Base-by-base conservation (phyloP, 1,140 invertebrate species). In the Drosophila arizonae region DNA sequence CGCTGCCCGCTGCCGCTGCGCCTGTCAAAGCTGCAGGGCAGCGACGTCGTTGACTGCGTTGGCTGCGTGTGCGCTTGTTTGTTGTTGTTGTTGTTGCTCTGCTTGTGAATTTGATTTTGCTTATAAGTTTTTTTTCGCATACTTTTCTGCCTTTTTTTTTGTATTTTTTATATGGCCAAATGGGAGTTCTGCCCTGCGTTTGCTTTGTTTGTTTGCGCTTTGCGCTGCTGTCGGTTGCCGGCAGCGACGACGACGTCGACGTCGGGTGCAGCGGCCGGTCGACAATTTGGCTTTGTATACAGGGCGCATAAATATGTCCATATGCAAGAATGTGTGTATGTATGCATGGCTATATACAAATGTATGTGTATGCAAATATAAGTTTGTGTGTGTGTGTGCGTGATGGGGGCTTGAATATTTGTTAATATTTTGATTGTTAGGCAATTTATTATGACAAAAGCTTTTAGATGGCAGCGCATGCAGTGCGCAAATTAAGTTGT, bases 71-170 rank as follows among this genome's bases (percentile, higher is more conserved):
- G 52, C 64, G 66, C 57, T 68, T 66, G 58, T 62, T 57, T 77
- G 71, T 43, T 60, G 75, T 66, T 67, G 60, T 33, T 33, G n/a
- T 62, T 76, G 62, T 58, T 58, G 69, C 54, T 57, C 45, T 68
- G 39, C 61, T 77, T 78, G 76, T 79, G 72, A 87, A 79, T 87
- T 82, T 87, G 84, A 88, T 87, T 88, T 88, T 71, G 69, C 82
- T 79, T 87, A 81, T 78, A 87, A 69, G 76, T 76, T 74, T 75
- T 63, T 61, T 57, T 66, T 43, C 24, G 13, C 17, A 46, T 56
- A 17, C 2, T 46, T 64, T 48, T 67, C 54, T 57, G 26, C 45
- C 30, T 33, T 61, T 58, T 51, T 33, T 68, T 58, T 51, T 15
- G 8, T 51, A 21, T 58, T 55, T 77, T 57, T 60, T 15, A n/a